Base-by-base conservation (phyloP, 1,140 invertebrate species). In the Colletes gigas region DNA sequence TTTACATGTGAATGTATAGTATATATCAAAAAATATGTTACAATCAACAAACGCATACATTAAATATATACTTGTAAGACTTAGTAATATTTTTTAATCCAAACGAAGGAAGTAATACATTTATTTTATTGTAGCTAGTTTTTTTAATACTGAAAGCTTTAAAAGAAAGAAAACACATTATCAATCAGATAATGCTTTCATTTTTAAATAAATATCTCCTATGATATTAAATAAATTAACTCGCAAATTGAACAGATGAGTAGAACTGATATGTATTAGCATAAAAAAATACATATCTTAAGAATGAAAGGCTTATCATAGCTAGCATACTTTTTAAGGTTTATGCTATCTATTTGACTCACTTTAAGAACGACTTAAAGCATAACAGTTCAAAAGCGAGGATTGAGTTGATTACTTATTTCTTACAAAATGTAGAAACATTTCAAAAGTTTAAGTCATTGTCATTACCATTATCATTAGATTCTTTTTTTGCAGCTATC, bases 401-500 rank as follows among this genome's bases (percentile, higher is more conserved):
- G 17, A 57, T 55, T 10, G 21, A 76, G 1, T 70, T 71, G 7
- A 44, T 41, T 30, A n/a, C 19, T 50, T 19, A 50, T 9, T 70
- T 63, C 67, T 50, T 57, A 71, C 30, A 44, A 30, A 7, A 4
- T 44, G 15, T 50, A 39, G 4, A 62, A 78, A 21, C 57, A 21
- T 71, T 68, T 87, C 67, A 92, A 55, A 91, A 89, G 54, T 84
- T 87, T 63, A 85, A 84, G 41, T 90, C 89, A 50, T 82, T 92
- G 30, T 91, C 91, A 30, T 88, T 83, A 47, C 85, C 88, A 69
- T 89, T 91, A 65, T 92, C 90, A n/a, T 69, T 84, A 17, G 86
- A 87, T 62, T 94, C 90, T 78, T 92, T 93, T 63, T 91, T 92
- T 4, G 88, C 84, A 3, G 90, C 89, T 81, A 94, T 94, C 67